Percentiles rank a stretch among this genome's conserved stretches.
Conservation (phyloP, 2,888 invertebrate genomes). For the Apodemia mormo region DNA sequence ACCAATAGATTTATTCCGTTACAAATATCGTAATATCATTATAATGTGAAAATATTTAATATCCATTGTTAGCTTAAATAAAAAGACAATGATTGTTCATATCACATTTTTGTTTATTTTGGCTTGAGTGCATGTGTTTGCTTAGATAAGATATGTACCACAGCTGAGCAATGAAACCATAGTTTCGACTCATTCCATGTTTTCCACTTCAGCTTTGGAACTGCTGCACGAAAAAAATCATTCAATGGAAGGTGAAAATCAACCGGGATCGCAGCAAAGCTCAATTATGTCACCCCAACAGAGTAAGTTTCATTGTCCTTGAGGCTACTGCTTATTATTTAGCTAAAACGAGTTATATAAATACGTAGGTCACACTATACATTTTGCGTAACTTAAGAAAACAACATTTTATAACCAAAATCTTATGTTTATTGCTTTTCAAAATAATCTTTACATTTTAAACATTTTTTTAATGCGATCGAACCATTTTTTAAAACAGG, state of each 20-base stretch:
- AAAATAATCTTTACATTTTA: too few species aligned
- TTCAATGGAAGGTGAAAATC: slow-evolving; percentile 75
- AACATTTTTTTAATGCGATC: too few species aligned
- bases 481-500: too few species aligned
- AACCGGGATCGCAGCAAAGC: slow-evolving; percentile 67
- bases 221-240: slow-evolving; percentile 84
- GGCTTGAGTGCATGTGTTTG: background rate
- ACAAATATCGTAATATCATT: background rate
- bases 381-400: too few species aligned
- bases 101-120: slow-evolving; percentile 6
- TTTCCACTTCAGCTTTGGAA: slow-evolving; percentile 82
- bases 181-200: slow-evolving; percentile 7
- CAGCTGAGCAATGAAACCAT: background rate
- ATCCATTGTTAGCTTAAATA: background rate
- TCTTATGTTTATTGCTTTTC: too few species aligned
- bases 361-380: too few species aligned
- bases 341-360: background rate
- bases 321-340: background rate
- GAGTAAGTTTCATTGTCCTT: slow-evolving; percentile 51
- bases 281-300: slow-evolving; percentile 73
- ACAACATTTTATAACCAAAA: too few species aligned
- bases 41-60: background rate
- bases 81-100: background rate
- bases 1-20: background rate
- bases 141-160: background rate